Percentiles rank a stretch among this genome's conserved stretches.
phyloP scores from a whole-genome alignment of 2,113 vertebrate species.

The Camelus bactrianus region DNA sequence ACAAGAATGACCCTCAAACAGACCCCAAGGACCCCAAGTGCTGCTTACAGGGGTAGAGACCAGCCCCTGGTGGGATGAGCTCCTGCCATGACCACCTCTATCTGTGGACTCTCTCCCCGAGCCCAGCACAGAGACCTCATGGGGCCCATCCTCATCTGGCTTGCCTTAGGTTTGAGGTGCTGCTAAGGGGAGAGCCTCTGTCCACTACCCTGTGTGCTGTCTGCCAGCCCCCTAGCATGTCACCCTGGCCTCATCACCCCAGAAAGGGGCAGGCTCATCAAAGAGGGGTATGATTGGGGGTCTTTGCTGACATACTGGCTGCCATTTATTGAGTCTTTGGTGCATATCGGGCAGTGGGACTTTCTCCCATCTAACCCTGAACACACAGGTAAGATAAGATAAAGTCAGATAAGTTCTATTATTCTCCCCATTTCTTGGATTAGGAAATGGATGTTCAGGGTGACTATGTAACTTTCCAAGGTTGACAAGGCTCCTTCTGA shows the following conservation, averaged over 20 bases:
- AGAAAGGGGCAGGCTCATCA: neutral
- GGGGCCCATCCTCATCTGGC: neutral
- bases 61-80: neutral
- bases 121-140: neutral
- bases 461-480: neutral
- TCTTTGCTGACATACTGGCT: neutral
- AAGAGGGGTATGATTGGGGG: rapidly evolving
- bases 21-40: neutral
- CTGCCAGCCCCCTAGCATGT: neutral
- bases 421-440: neutral
- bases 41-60: neutral
- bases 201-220: neutral
- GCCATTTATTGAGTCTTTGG: neutral
- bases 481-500: neutral
- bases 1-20: neutral
- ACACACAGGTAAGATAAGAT: neutral
- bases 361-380: neutral
- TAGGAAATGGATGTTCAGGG: neutral
- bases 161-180: neutral
- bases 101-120: neutral
- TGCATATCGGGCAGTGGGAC: neutral
- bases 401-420: neutral
- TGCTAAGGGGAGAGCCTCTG: neutral
- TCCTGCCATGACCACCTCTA: neutral
- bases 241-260: neutral